phyloP scores from a whole-genome alignment of 2,888 invertebrate species.

The Hylaea fasciaria region DNA sequence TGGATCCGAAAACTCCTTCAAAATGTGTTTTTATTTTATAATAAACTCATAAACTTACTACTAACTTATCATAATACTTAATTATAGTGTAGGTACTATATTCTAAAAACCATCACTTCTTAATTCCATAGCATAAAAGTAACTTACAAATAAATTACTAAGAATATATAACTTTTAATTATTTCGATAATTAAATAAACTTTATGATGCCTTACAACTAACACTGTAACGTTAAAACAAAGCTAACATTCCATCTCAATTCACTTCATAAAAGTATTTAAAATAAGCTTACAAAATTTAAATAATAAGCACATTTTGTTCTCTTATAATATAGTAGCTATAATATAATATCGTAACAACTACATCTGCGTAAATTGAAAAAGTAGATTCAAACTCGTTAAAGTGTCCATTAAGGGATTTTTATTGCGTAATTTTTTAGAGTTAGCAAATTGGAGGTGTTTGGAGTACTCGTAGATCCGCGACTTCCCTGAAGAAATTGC shows the following conservation, averaged over 20 bases:
- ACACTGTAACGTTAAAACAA: not conserved
- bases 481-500: slow-evolving; percentile 76
- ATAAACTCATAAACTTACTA: not conserved
- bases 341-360: slow-evolving; percentile 7
- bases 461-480: slow-evolving; percentile 44
- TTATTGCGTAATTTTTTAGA: slow-evolving; percentile 22
- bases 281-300: too few species aligned
- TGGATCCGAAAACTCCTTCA: slow-evolving; percentile 16
- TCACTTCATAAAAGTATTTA: not conserved
- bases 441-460: slow-evolving; percentile 46
- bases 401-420: slow-evolving; percentile 12
- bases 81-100: not conserved
- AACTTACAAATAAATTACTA: too few species aligned
- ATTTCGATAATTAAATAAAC: not conserved
- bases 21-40: slow-evolving; percentile 3
- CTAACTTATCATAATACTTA: too few species aligned
- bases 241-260: not conserved
- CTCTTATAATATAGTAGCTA: slow-evolving; percentile 1
- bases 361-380: slow-evolving; percentile 27
- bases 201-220: not conserved
- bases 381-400: slow-evolving; percentile 23
- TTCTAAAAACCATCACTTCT: not conserved
- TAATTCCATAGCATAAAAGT: not conserved
- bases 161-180: not conserved
- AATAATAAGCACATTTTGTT: not conserved